A percentile compares a stretch with the other conserved stretches of the same genome.
Conservation (phyloP, 2,888 invertebrate genomes). For the Isoperla grammatica region DNA sequence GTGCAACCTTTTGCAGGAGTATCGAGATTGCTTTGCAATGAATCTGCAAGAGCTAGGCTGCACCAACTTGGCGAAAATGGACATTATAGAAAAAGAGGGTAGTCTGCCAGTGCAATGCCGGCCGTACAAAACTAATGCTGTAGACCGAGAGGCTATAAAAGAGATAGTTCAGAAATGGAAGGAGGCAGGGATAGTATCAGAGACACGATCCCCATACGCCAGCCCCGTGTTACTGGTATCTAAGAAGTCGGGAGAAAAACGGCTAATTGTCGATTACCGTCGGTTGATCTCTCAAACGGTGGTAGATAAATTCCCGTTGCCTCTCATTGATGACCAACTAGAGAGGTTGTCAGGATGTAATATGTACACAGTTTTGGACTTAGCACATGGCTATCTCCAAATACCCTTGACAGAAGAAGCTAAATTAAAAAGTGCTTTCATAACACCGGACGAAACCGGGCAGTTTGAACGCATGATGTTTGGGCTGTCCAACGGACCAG, state of each 20-base stretch:
- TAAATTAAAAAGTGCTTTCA: constrained; percentile 37
- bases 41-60: constrained; percentile 16
- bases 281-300: constrained; percentile 32
- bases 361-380: constrained; percentile 29
- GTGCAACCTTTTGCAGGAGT: constrained; percentile 10
- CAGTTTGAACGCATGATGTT: constrained; percentile 37
- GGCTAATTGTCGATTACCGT: constrained; percentile 32
- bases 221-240: constrained; percentile 36
- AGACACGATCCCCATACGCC: constrained; percentile 8
- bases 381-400: constrained; percentile 33
- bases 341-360: constrained; percentile 21
- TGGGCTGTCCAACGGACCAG: constrained; percentile 37
- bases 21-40: constrained; percentile 12
- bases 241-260: constrained; percentile 34
- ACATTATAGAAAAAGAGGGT: constrained; percentile 14
- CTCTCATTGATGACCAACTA: constrained; percentile 32
- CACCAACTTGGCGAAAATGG: constrained; percentile 14
- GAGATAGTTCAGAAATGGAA: constrained; percentile 18
- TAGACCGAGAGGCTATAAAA: constrained; percentile 8
- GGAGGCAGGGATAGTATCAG: background rate
- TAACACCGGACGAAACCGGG: constrained; percentile 37
- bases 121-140: constrained; percentile 17
- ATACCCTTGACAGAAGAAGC: constrained; percentile 33
- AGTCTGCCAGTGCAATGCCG: constrained; percentile 17
- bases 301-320: constrained; percentile 32